These are phyloP conservation scores for Lindbergichthys nudifrons DNA, from an alignment of 2,797 vertebrate genomes.

Conservation along the genomic window DNA sequence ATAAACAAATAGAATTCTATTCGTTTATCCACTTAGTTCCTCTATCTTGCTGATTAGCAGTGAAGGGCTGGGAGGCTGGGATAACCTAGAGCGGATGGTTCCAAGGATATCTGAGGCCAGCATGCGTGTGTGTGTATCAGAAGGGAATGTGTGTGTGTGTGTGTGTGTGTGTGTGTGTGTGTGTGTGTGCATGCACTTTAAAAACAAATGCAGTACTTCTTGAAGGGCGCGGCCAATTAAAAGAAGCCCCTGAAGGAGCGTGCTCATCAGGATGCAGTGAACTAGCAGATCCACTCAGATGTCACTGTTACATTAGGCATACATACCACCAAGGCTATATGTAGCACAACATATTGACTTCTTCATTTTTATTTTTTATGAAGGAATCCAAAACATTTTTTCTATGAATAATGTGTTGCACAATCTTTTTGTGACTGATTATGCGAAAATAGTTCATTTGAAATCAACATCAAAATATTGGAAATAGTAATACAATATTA, in stretches of 20 bases:
- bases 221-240: constrained; percentile 73
- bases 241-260: constrained; percentile 64
- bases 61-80: constrained; percentile 63
- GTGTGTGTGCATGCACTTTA: constrained; percentile 32
- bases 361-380: neutral
- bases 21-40: constrained; percentile 72
- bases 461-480: neutral
- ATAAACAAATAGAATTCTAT: constrained; percentile 69
- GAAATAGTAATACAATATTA: neutral
- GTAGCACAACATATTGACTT: constrained; percentile 44
- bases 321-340: constrained; percentile 33
- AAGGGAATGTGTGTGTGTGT: neutral
- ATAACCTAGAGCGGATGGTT: constrained; percentile 67
- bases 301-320: constrained; percentile 51
- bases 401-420: neutral
- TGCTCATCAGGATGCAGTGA: constrained; percentile 74
- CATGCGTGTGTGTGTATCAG: constrained; percentile 25
- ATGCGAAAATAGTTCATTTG: neutral
- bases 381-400: neutral
- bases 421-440: neutral
- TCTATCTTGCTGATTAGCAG: constrained; percentile 69
- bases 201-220: constrained; percentile 65
- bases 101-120: constrained; percentile 68
- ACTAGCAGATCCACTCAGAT: constrained; percentile 64
- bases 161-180: constrained; percentile 7